These are phyloP conservation scores for Ariopsis seemanni DNA, from an alignment of 2,113 vertebrate genomes.

Conservation along the genomic window DNA sequence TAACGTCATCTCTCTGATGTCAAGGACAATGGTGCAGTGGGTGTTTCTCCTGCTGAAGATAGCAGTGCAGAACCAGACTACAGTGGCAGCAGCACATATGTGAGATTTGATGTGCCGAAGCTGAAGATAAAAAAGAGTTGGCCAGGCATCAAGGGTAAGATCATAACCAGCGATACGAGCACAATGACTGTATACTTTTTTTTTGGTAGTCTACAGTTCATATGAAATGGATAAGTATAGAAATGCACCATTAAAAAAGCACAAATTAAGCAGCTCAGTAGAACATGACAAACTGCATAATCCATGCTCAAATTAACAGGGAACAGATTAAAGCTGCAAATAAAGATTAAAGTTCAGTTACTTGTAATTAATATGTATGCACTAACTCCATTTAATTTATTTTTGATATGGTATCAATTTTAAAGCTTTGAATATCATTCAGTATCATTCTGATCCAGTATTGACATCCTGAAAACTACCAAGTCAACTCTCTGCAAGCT, in stretches of 20 bases:
- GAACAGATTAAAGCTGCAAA: not conserved
- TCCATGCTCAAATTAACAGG: too few relatives aligned
- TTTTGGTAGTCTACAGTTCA: not conserved
- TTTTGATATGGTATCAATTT: not conserved
- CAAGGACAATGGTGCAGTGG: slow-evolving; percentile 55
- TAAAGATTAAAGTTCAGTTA: not conserved
- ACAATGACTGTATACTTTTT: not conserved
- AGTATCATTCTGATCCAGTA: not conserved
- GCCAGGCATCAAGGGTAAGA: slow-evolving; percentile 85
- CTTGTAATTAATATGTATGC: not conserved
- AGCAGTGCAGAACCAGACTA: slow-evolving; percentile 68
- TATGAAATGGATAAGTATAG: not conserved
- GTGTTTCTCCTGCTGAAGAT: slow-evolving; percentile 70
- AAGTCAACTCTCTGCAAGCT: not conserved
- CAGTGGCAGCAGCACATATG: slow-evolving; percentile 74
- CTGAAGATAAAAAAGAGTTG: slow-evolving; percentile 81
- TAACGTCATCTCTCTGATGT: slow-evolving; percentile 35
- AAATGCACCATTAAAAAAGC: not conserved
- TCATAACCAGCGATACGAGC: not conserved
- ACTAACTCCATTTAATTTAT: not conserved
- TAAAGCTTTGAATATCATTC: not conserved
- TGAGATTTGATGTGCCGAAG: slow-evolving; percentile 85
- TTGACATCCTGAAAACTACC: not conserved
- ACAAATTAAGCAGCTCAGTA: not conserved
- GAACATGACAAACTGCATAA: not conserved